These are phyloP conservation scores for Tipula helvola DNA, from an alignment of 2,888 invertebrate species.

Conservation along the genomic window DNA sequence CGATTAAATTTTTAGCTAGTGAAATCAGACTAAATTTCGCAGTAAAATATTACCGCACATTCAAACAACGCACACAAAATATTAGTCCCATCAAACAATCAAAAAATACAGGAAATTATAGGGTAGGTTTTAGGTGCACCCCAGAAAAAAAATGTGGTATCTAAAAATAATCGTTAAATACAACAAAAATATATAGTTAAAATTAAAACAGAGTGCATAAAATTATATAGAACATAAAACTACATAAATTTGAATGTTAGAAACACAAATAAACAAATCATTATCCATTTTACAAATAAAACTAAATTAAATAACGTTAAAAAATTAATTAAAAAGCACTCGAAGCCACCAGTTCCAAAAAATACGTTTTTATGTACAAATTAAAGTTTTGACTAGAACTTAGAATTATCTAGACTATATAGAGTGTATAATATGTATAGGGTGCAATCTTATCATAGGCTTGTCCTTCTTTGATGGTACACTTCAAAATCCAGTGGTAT, in stretches of 20 bases:
- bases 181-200: not conserved
- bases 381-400: conserved; percentile 8
- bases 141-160: not conserved
- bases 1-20: too few relatives aligned
- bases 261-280: not conserved
- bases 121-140: not conserved
- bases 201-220: not conserved
- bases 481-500: conserved; percentile 37
- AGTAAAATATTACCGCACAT: not conserved
- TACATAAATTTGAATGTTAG: not conserved
- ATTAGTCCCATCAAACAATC: not conserved
- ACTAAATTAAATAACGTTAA: not conserved
- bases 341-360: conserved; percentile 7
- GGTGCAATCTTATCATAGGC: conserved; percentile 11
- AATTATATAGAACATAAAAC: not conserved
- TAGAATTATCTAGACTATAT: not conserved
- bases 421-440: not conserved
- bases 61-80: not conserved
- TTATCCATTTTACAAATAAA: not conserved
- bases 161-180: not conserved
- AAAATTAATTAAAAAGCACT: not conserved
- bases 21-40: too few relatives aligned
- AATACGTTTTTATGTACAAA: not conserved
- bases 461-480: conserved; percentile 33
- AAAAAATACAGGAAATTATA: not conserved